Base-by-base conservation (phyloP, 1,140 invertebrate species). In the Lepeophtheirus salmonis region DNA sequence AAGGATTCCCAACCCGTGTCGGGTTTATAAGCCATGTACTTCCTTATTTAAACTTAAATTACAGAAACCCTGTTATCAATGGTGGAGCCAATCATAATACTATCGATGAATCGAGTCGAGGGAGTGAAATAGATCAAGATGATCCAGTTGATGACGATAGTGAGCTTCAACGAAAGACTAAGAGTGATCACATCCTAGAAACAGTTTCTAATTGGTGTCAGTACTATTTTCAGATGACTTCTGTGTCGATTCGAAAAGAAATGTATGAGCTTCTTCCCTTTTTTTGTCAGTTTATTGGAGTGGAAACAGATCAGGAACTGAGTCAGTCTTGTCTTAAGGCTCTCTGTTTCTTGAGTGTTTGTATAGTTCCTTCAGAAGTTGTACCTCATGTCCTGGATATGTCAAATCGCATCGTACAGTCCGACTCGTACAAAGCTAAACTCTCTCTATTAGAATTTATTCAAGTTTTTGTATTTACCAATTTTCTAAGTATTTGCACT, bases 271-370 rank as follows among this genome's bases (percentile, higher is more conserved):
- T 61, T 22, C 23, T 61, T 17, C 59, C 59, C 2, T 61, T 22
- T 50, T 22, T 61, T 4, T 61, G 59, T 24, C 59, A 61, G 59
- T 61, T 61, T 22, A 54, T 61, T 16, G 59, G 59, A 14, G 50
- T 20, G 14, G 59, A 61, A 20, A 54, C 49, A 13, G 51, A 53
- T 53, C 41, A 61, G 51, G 51, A 61, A 10, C 41, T 53, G 18
- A 56, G 48, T 23, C 59, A 61, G 24, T 52, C 59, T 16, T 61
- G 59, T 50, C 25, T 61, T 16, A 54, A 61, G 20, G 59, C 59
- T 13, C 50, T 61, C 22, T 53, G 59, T 24, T 61, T 56, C 24
- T 18, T 61, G 23, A 56, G 48, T 25, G 50, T 54, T 1, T 53
- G 50, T 23, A 61, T 53, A 16, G n/a, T 53, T 14, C 59, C 59